Conservation (phyloP, 1,140 invertebrate genomes). For the Fopius arisanus region DNA sequence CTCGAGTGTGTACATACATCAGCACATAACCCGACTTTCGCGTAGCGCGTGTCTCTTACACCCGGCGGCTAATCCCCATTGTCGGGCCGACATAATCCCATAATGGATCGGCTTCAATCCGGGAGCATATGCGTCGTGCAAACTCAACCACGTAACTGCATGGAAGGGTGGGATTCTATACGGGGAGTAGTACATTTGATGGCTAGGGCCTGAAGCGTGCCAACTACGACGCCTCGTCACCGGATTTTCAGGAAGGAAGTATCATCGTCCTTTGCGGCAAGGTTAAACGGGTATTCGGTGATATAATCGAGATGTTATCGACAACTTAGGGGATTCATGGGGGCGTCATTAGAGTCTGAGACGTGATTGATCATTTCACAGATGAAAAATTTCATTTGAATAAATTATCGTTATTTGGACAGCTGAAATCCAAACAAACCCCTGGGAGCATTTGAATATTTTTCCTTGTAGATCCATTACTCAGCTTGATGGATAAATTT, state of each 20-base stretch:
- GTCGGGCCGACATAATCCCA: constrained; percentile 53
- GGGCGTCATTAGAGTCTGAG: background rate
- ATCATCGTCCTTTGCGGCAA: constrained; percentile 9
- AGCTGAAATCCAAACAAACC: background rate
- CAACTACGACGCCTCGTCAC: background rate
- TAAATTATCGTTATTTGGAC: background rate
- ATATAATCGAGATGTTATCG: constrained; percentile 55
- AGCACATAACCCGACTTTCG: constrained; percentile 39
- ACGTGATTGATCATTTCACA: background rate
- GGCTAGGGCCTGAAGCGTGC: background rate
- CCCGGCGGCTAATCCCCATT: constrained; percentile 53
- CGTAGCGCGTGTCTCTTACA: constrained; percentile 38
- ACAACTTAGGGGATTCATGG: constrained; percentile 42
- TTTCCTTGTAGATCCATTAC: background rate
- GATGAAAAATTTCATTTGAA: background rate
- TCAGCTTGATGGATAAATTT: background rate
- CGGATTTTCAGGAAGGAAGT: background rate
- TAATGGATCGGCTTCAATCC: constrained; percentile 60
- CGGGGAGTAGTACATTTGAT: background rate
- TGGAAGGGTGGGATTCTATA: no score
- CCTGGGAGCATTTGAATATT: background rate
- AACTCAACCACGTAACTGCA: background rate
- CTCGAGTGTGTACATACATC: background rate
- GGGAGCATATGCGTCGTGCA: constrained; percentile 24
- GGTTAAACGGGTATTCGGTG: constrained; percentile 43